These are phyloP conservation scores for Hestina assimilis DNA, from an alignment of 1,140 invertebrate genomes.

Conservation along the genomic window DNA sequence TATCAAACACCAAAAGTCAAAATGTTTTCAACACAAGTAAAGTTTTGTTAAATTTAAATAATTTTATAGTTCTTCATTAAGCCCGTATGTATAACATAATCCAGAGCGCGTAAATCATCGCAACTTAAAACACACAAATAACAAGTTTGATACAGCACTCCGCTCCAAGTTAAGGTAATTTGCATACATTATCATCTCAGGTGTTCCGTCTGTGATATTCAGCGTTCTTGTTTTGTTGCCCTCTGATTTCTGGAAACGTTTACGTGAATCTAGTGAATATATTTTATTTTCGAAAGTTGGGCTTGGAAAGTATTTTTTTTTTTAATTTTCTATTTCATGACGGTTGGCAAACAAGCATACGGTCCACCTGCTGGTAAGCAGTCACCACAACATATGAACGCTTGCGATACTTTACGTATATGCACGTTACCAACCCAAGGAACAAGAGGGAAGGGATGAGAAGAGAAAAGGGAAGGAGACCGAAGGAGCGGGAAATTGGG, in stretches of 20 bases:
- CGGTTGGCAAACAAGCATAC: too few relatives aligned
- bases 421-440: too few relatives aligned
- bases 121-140: conserved; percentile 76
- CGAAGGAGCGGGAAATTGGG: too few relatives aligned
- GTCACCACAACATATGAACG: too few relatives aligned
- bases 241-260: conserved; percentile 18
- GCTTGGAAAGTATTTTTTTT: not conserved
- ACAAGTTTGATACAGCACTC: conserved; percentile 71
- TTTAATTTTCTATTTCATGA: not conserved
- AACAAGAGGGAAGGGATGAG: too few relatives aligned
- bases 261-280: not conserved
- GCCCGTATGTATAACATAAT: conserved; percentile 45
- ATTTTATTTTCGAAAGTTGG: not conserved
- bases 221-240: conserved; percentile 19
- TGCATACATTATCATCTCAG: conserved; percentile 74
- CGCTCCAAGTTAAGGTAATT: conserved; percentile 61
- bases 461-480: too few relatives aligned
- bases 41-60: not conserved
- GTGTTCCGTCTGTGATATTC: conserved; percentile 41
- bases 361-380: too few relatives aligned
- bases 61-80: not conserved
- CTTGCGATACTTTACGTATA: too few relatives aligned
- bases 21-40: not conserved
- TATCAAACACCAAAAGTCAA: too few relatives aligned
- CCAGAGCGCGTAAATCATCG: conserved; percentile 62